These are phyloP conservation scores for Carcharodon carcharias DNA, from an alignment of 2,797 vertebrate genomes.

Conservation along the genomic window DNA sequence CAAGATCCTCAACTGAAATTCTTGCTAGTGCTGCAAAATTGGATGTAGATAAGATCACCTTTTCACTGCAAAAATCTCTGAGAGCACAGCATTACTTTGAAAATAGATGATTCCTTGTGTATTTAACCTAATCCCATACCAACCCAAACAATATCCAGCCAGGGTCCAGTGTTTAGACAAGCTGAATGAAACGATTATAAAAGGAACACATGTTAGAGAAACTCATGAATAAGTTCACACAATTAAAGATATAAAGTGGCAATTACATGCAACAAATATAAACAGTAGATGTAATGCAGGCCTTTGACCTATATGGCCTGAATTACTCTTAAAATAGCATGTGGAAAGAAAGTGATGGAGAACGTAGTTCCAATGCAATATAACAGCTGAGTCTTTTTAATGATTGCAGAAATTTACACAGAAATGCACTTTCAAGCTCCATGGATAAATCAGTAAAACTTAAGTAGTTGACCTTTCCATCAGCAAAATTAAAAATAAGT, in stretches of 20 bases:
- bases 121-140: background rate
- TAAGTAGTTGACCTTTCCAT: background rate
- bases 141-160: slow-evolving; percentile 10
- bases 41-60: background rate
- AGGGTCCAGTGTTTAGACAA: slow-evolving; percentile 31
- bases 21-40: background rate
- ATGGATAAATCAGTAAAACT: background rate
- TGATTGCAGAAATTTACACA: background rate
- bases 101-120: background rate
- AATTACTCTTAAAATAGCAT: background rate
- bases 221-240: slow-evolving; percentile 31
- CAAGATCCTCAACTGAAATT: background rate
- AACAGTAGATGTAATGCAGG: background rate
- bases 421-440: background rate
- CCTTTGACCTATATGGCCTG: background rate
- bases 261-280: background rate
- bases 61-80: slow-evolving; percentile 6
- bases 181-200: slow-evolving; percentile 13
- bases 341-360: background rate
- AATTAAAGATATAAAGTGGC: slow-evolving; percentile 23
- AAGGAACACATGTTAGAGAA: slow-evolving; percentile 20
- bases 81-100: background rate
- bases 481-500: background rate
- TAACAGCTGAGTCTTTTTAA: background rate
- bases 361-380: background rate